Percentiles rank a stretch among this genome's conserved stretches.
These are phyloP conservation scores for Alloplasta piceator DNA, from an alignment of 2,888 invertebrate species.

Conservation along the genomic window DNA sequence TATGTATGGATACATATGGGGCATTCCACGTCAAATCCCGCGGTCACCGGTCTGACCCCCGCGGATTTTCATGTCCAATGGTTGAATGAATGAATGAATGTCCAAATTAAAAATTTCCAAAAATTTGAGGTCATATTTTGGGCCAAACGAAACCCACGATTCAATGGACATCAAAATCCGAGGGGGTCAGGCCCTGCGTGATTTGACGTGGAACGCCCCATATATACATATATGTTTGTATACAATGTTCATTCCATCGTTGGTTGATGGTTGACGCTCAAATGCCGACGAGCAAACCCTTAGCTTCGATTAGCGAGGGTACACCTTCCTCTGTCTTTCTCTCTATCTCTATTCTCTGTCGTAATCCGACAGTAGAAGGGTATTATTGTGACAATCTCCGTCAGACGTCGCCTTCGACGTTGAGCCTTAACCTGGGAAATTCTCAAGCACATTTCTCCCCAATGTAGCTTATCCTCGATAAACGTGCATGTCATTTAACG, in stretches of 20 bases:
- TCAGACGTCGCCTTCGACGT: constrained; percentile 45
- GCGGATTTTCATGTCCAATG: no score
- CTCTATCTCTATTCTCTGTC: background rate
- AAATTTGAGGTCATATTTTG: no score
- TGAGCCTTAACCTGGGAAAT: constrained; percentile 29
- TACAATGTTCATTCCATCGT: background rate
- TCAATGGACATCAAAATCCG: no score
- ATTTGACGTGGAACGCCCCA: no score
- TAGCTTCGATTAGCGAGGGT: constrained; percentile 65
- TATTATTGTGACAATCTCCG: constrained; percentile 66
- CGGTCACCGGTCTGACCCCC: no score
- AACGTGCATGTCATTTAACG: background rate
- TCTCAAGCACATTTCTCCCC: background rate
- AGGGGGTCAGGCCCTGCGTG: no score
- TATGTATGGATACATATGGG: background rate
- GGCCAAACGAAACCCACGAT: no score
- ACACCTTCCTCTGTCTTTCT: background rate
- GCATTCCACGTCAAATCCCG: no score
- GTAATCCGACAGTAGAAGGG: constrained; percentile 65
- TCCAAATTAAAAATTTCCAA: no score
- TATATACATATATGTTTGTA: background rate
- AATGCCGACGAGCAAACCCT: constrained; percentile 47
- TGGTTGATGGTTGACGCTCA: constrained; percentile 11
- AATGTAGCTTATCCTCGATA: constrained; percentile 2
- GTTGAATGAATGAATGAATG: no score